Percentiles rank a stretch among this genome's conserved stretches.
Conservation (phyloP, 1,140 invertebrate species). For the Wiebesia pumilae region DNA sequence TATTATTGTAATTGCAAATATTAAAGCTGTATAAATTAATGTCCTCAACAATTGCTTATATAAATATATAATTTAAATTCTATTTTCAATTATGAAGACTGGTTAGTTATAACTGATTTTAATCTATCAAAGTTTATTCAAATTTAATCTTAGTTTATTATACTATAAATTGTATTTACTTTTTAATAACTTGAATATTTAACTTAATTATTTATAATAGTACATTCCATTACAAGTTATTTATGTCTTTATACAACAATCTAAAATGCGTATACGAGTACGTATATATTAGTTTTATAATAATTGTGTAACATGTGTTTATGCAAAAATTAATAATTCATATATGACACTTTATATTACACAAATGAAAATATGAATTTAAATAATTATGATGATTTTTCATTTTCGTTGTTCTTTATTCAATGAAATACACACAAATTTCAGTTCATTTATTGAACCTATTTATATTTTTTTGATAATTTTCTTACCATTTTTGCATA, state of each 20-base stretch:
- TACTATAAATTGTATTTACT: background rate
- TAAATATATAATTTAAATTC: background rate
- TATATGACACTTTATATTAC: conserved; percentile 11
- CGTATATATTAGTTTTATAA: too few species aligned
- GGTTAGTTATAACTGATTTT: background rate
- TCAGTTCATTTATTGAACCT: background rate
- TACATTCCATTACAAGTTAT: background rate
- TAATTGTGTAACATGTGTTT: background rate
- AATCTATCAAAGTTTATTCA: too few species aligned
- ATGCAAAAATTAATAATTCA: background rate
- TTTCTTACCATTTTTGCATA: background rate
- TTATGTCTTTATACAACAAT: too few species aligned
- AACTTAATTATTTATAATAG: background rate
- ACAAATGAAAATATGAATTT: background rate
- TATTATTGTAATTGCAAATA: too few species aligned
- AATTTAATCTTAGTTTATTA: conserved; percentile 24
- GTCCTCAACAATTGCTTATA: background rate
- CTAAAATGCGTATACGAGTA: too few species aligned
- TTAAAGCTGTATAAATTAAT: background rate
- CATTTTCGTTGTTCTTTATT: background rate
- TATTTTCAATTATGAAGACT: background rate
- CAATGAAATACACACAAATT: background rate
- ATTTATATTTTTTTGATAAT: too few species aligned
- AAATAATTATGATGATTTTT: background rate
- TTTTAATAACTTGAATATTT: background rate